Conservation (phyloP, 35 echinoderm and acorn worm genomes). For the Strongylocentrotus purpuratus region DNA sequence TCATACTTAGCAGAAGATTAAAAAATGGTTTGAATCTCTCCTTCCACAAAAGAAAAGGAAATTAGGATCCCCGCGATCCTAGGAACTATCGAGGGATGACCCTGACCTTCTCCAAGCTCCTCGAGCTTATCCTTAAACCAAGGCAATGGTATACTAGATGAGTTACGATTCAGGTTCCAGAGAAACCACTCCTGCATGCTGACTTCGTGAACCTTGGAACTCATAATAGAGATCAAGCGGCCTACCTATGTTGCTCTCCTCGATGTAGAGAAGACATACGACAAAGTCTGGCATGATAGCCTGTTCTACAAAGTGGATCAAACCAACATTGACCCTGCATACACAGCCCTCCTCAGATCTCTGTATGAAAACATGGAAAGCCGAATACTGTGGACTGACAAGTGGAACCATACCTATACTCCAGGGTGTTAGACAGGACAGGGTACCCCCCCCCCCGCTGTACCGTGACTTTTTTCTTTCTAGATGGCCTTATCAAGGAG, state of each 20-base stretch:
- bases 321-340: neutral
- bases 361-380: neutral
- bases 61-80: too few relatives aligned
- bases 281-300: neutral
- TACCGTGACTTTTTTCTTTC: neutral
- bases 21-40: too few relatives aligned
- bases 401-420: neutral
- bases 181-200: neutral
- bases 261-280: neutral
- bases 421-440: neutral
- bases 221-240: neutral
- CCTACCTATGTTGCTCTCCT: neutral
- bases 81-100: too few relatives aligned
- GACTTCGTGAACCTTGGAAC: neutral
- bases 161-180: too few relatives aligned
- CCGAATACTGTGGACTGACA: neutral
- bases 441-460: neutral
- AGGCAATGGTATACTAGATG: neutral
- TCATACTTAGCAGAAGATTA: too few relatives aligned
- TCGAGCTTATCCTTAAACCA: neutral
- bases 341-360: neutral
- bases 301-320: neutral
- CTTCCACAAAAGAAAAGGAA: too few relatives aligned
- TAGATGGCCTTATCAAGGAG: neutral
- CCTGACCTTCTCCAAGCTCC: too few relatives aligned